Percentiles rank a stretch among this genome's conserved stretches.
Evolutionary conservation across 2,797 vertebrate species (phyloP).

Genomic region (Hoplostethus mediterraneus): DNA sequence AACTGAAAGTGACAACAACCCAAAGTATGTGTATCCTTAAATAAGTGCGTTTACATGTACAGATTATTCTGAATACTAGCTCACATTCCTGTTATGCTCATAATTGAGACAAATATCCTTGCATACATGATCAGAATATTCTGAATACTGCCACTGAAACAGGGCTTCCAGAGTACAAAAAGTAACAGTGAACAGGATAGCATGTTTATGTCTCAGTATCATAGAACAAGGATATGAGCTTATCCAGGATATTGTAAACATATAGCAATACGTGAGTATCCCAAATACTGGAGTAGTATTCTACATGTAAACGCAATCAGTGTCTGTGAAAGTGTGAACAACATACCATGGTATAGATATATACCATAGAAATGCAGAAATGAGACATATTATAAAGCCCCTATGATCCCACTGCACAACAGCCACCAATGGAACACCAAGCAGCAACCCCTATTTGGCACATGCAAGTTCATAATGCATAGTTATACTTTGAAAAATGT

Average conservation of each 20-base stretch:
- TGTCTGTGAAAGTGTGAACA: slow-evolving; percentile 29
- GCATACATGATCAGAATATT: slow-evolving; percentile 8
- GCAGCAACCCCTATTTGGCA: background rate
- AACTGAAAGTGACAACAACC: slow-evolving; percentile 79
- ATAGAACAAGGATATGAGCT: slow-evolving; percentile 10
- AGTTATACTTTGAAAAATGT: background rate
- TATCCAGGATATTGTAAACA: slow-evolving; percentile 51
- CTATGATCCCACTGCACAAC: slow-evolving; percentile 1
- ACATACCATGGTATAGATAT: slow-evolving; percentile 30
- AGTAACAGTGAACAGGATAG: background rate
- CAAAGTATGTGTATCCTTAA: slow-evolving; percentile 41
- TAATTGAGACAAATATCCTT: slow-evolving; percentile 1
- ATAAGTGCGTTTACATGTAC: slow-evolving; percentile 48
- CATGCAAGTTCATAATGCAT: slow-evolving; percentile 1
- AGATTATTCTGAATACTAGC: slow-evolving; percentile 27
- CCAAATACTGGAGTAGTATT: slow-evolving; percentile 23
- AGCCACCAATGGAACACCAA: slow-evolving; percentile 11
- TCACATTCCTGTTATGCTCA: slow-evolving; percentile 20
- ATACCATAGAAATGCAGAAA: slow-evolving; percentile 30
- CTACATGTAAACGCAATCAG: background rate
- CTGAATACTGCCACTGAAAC: background rate
- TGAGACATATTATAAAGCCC: slow-evolving; percentile 6
- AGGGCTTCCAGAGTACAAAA: background rate
- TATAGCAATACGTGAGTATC: slow-evolving; percentile 39
- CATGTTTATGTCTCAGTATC: background rate